phyloP scores from a whole-genome alignment of 2,113 vertebrate genomes.

The Ceuthmochares aereus region DNA sequence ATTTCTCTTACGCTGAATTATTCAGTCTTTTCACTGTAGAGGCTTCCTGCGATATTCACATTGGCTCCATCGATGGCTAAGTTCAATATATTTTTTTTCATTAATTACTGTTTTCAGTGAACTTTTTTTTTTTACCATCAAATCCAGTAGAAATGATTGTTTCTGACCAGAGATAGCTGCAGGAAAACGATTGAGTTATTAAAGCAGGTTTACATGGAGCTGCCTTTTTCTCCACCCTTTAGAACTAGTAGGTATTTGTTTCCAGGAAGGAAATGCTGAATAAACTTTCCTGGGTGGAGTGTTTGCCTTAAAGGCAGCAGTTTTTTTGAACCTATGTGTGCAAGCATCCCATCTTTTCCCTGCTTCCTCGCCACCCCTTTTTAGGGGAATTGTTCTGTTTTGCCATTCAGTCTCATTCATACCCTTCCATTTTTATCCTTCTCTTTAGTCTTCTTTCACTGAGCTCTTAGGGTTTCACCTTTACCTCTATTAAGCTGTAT shows the following conservation, averaged over 20 bases:
- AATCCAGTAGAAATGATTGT: neutral
- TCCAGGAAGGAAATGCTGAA: neutral
- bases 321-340: neutral
- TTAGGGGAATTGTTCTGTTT: neutral
- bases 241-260: neutral
- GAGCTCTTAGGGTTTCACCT: neutral
- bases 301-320: neutral
- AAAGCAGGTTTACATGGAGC: neutral
- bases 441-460: neutral
- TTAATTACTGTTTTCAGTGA: neutral
- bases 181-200: neutral
- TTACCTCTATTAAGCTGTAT: neutral
- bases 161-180: neutral
- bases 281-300: neutral
- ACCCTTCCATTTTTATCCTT: neutral
- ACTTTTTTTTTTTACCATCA: neutral
- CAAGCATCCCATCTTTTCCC: neutral
- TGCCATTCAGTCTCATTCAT: neutral
- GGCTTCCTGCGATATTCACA: neutral
- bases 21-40: neutral
- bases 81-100: neutral
- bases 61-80: neutral
- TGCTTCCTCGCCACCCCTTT: neutral
- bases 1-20: neutral
- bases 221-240: neutral